A percentile compares a stretch with the other conserved stretches of the same genome.
These are phyloP conservation scores for Antechinus flavipes DNA, from an alignment of 2,113 vertebrate genomes.

Conservation along the genomic window DNA sequence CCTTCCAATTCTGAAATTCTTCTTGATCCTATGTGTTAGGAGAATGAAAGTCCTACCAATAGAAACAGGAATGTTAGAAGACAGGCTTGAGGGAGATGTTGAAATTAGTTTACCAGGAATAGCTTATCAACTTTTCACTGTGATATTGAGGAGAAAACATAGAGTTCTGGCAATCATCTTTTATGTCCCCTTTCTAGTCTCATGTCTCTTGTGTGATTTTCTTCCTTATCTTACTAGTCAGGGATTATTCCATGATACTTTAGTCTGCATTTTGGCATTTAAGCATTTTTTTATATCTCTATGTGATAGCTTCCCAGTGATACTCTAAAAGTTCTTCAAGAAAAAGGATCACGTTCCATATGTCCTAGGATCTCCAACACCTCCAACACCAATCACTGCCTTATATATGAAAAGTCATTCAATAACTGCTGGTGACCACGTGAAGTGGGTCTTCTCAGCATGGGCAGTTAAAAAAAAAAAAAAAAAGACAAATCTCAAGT, in stretches of 20 bases:
- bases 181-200: background rate
- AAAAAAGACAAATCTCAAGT: background rate
- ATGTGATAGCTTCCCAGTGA: background rate
- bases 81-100: background rate
- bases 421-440: background rate
- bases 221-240: background rate
- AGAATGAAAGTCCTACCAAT: background rate
- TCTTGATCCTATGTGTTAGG: background rate
- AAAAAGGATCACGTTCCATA: background rate
- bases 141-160: background rate
- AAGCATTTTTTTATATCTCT: background rate
- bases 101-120: background rate
- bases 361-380: background rate
- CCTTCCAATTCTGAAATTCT: background rate
- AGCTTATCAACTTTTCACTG: background rate
- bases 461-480: background rate
- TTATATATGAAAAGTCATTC: background rate
- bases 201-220: background rate
- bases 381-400: background rate
- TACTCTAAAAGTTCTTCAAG: background rate
- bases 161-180: background rate
- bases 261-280: background rate
- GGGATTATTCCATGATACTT: background rate
- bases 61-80: background rate
- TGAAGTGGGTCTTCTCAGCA: background rate